Evolutionary conservation across 2,888 invertebrate species (phyloP).

Genomic region (Athrips mouffetella): DNA sequence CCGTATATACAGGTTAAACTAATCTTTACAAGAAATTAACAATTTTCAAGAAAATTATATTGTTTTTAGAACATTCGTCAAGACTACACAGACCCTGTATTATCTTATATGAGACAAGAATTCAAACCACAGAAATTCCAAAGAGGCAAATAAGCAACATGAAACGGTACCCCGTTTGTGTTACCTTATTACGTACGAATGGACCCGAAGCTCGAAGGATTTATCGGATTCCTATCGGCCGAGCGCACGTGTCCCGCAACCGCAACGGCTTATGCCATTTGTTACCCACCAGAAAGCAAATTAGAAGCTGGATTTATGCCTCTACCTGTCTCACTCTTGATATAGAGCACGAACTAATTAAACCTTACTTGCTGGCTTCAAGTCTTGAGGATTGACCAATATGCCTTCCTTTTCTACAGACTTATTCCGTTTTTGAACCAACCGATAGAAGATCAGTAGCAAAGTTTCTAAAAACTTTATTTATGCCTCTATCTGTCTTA

Average conservation of each 20-base stretch:
- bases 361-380: not conserved
- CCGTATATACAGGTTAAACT: no score
- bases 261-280: conserved; percentile 24
- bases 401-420: no score
- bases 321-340: conserved; percentile 6
- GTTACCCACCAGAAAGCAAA: conserved; percentile 19
- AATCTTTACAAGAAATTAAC: no score
- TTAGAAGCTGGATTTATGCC: conserved; percentile 15
- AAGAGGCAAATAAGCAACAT: not conserved
- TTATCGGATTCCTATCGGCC: conserved; percentile 18
- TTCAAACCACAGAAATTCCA: not conserved
- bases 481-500: no score
- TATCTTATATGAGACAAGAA: no score
- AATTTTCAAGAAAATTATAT: no score
- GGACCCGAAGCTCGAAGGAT: conserved; percentile 18
- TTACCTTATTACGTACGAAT: conserved; percentile 8
- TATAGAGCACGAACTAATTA: conserved; percentile 12
- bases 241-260: conserved; percentile 22
- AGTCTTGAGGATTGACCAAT: no score
- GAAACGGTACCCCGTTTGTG: not conserved
- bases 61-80: no score
- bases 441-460: no score
- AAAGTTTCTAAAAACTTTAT: no score
- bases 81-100: no score
- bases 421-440: no score